Base-by-base conservation (phyloP, 2,888 invertebrate species). In the Parnassius smintheus region DNA sequence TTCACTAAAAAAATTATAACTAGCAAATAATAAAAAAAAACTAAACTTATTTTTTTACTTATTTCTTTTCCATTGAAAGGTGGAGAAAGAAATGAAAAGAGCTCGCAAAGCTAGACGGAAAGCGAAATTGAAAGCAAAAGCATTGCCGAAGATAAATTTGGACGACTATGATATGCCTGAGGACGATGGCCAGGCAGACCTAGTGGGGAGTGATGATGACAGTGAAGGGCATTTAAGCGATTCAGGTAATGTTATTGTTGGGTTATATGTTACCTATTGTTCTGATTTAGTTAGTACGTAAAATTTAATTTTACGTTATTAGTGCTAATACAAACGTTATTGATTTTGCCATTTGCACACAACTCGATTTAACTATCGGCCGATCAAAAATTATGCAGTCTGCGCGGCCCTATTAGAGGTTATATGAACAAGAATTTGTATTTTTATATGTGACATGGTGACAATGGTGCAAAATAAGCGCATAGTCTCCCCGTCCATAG, bases 101-200 rank as follows among this genome's bases (percentile, higher is more conserved):
- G 91, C 93, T 0, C 90, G 94, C 53, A 93, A 93, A 81, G 93
- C 92, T 62, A 88, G 91, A 22, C 92, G 88, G 65, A 94, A 92
- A 76, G 89, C 93, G 52, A 94, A 93, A 69, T 83, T 86, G 51
- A 92, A 91, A n/a, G 76, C 81, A 10, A 90, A 92, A 60, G 74
- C 86, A 0, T 78, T 95, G 68, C 95, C 95, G 0, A 92, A 93
- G 72, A 93, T 96, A 45, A 94, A 96, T 83, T 87, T 98, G 49
- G 96, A 97, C 76, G 95, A 96, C 86, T 97, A 95, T 72, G 94
- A 95, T 60, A 86, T 96, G 72, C 97, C 96, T 0, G 93, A 94
- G 1, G 96, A 97, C 72, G 96, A 96, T 66, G 95, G 95, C 0
- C 95, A 95, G 60, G 94, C 93, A 0, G 95, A 95, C 72, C 75